These are phyloP conservation scores for Alethe diademata DNA, from an alignment of 2,113 vertebrate species.

Conservation along the genomic window DNA sequence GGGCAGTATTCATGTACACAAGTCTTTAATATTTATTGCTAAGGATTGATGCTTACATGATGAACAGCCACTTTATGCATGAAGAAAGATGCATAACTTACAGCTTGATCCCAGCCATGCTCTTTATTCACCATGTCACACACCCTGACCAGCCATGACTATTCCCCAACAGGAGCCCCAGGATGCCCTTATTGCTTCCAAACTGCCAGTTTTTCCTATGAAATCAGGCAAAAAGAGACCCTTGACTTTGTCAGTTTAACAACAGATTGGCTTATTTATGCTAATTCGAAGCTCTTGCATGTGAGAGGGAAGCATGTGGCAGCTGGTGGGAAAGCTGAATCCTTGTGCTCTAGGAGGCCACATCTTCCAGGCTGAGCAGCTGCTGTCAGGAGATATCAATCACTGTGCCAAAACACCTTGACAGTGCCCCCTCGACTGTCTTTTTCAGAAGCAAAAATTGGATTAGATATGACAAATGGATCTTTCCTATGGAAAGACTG, in stretches of 20 bases:
- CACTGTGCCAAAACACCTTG: not conserved
- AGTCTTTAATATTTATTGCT: not conserved
- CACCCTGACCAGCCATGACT: not conserved
- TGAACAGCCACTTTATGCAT: not conserved
- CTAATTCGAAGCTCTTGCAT: not conserved
- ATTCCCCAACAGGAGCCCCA: not conserved
- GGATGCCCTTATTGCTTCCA: not conserved
- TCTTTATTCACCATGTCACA: not conserved
- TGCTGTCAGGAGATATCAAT: not conserved
- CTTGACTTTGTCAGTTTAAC: not conserved
- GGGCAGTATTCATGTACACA: not conserved
- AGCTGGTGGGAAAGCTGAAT: not conserved
- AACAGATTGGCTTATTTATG: not conserved
- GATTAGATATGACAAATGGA: not conserved
- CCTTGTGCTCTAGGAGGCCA: not conserved
- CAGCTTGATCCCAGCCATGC: not conserved
- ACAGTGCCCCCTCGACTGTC: not conserved
- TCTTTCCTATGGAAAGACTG: not conserved
- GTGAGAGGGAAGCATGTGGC: not conserved
- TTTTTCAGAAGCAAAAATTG: not conserved
- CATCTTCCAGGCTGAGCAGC: constrained; percentile 18
- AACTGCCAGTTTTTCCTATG: not conserved
- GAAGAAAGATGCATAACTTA: not conserved
- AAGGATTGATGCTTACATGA: not conserved
- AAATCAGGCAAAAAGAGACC: not conserved